These are phyloP conservation scores for Tauraco erythrolophus DNA, from an alignment of 2,113 vertebrate genomes.

Conservation along the genomic window DNA sequence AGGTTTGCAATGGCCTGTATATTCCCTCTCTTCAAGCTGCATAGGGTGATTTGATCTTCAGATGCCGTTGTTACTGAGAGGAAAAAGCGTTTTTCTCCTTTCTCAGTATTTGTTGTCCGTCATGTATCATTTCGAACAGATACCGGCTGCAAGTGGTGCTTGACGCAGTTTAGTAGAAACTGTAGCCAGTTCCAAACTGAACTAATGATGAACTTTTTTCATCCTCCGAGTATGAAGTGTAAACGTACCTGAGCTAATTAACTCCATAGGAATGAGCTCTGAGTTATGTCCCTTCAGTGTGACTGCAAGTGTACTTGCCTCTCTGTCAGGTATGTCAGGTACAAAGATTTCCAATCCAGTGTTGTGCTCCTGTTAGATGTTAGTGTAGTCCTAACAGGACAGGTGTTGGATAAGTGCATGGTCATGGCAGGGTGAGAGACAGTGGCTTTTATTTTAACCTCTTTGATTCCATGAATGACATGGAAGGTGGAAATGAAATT, in stretches of 20 bases:
- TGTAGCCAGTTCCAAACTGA: background rate
- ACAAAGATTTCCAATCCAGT: background rate
- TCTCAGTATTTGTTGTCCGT: background rate
- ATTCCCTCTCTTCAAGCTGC: background rate
- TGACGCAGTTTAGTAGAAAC: background rate
- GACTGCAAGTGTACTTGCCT: background rate
- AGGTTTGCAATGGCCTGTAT: background rate
- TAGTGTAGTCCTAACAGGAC: background rate
- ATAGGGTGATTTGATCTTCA: background rate
- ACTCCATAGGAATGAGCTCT: background rate
- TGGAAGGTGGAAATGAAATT: background rate
- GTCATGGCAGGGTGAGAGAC: background rate
- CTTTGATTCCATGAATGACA: accelerated
- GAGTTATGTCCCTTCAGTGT: background rate
- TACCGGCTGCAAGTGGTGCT: background rate
- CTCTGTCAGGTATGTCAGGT: background rate
- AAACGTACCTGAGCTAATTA: background rate
- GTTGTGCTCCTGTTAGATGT: background rate
- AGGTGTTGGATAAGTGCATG: background rate
- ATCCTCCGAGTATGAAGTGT: background rate
- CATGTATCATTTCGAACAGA: background rate
- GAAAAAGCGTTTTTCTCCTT: background rate
- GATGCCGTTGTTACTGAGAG: background rate
- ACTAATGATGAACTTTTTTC: background rate
- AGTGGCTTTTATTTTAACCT: background rate